Conservation (phyloP, 2,113 vertebrate species). For the Machaerirhynchus nigripectus region DNA sequence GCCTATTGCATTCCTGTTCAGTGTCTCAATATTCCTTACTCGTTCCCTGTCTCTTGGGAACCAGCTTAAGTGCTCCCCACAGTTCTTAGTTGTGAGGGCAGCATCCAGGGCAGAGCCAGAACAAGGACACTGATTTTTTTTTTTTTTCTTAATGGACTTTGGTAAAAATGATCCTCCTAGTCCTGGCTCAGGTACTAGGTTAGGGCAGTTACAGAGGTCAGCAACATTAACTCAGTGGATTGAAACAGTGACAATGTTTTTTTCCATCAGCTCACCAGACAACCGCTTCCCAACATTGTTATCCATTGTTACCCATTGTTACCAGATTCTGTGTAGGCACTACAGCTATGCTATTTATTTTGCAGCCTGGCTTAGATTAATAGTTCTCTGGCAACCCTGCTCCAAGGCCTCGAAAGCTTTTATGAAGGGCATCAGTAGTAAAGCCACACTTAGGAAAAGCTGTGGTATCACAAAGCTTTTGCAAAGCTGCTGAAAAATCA, state of each 20-base stretch:
- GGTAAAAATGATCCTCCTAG: background rate
- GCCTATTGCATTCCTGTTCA: background rate
- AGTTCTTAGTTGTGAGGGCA: background rate
- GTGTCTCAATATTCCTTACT: background rate
- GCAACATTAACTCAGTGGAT: background rate
- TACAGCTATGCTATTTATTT: background rate
- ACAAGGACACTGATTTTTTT: background rate
- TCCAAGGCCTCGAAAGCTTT: background rate
- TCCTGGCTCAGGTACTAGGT: background rate
- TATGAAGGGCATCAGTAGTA: background rate
- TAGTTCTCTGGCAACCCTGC: background rate
- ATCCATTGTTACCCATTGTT: background rate
- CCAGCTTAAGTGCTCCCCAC: background rate
- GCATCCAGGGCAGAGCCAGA: background rate
- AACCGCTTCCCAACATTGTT: background rate
- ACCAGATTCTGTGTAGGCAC: background rate
- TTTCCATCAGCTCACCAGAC: background rate
- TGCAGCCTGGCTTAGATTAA: background rate
- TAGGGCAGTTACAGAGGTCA: background rate
- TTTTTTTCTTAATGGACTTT: background rate
- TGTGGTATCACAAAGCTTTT: background rate
- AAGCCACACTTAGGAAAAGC: background rate
- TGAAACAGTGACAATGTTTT: background rate
- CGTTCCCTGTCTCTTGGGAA: background rate
- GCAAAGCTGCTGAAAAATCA: background rate